Percentiles rank a stretch among this genome's conserved stretches.
Evolutionary conservation across 92 coral and sea anemone genomes (phyloP).

Genomic region (Epizoanthus rinbou): DNA sequence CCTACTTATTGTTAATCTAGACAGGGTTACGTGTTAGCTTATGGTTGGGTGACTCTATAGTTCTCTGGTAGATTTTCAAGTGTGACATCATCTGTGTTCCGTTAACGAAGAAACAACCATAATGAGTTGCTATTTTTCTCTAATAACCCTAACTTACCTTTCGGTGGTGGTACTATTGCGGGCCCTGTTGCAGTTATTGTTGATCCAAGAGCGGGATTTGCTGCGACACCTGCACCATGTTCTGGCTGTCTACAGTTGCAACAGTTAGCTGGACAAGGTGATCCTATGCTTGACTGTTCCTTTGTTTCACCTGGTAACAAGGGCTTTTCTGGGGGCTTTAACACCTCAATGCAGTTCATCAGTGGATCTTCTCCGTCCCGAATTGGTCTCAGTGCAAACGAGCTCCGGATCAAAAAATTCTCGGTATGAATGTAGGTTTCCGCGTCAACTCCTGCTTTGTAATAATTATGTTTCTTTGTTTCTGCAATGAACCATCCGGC

Average conservation of each 20-base stretch:
- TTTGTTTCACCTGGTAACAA: not conserved
- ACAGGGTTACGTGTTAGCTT: too few species aligned
- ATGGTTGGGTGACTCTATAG: too few species aligned
- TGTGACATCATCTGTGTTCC: too few species aligned
- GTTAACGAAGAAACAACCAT: too few species aligned
- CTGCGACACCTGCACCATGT: not conserved
- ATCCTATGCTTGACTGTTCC: not conserved
- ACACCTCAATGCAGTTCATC: constrained; percentile 19
- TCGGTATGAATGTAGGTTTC: not conserved
- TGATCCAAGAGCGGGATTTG: not conserved
- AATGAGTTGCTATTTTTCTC: too few species aligned
- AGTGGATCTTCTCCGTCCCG: not conserved
- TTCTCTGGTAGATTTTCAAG: too few species aligned
- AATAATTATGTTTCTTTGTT: constrained; percentile 9
- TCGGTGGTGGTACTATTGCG: not conserved
- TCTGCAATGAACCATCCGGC: constrained; percentile 21
- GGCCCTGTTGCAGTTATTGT: not conserved
- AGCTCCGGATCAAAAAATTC: not conserved
- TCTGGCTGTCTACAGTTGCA: constrained; percentile 13
- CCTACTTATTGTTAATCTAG: too few species aligned
- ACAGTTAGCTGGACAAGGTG: not conserved
- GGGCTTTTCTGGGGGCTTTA: not conserved
- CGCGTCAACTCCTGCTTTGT: not conserved
- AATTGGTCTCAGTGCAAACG: constrained; percentile 14
- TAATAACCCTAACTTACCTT: not conserved